Evolutionary conservation across 2,113 vertebrate genomes (phyloP), one percentile per base, ranked within the genome.

Genomic region (Orientallactaga bullata): DNA sequence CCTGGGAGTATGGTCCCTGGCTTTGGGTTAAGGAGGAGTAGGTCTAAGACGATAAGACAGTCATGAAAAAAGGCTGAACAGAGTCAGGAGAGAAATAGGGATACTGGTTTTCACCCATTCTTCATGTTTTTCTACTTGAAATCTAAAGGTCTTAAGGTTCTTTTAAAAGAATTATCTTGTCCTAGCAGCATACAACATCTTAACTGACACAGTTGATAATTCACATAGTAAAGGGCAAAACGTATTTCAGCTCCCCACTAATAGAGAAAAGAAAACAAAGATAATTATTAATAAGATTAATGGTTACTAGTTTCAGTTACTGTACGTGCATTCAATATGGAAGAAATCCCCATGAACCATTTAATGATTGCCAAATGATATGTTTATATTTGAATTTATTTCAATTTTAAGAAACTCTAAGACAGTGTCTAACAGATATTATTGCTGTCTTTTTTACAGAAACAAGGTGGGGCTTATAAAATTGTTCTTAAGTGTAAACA

Each of bases 201-300:
- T 71, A 7, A 74, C 17, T 35, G 26, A 30, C 26, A 28, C 6
- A 47, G 8, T 63, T 37, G 3, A 65, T 58, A 79, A 73, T 32
- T 28, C 24, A 85, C 32, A 30, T 20, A 78, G 1, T 16, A 37
- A 24, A 86, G 37, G 15, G 79, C 78, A 65, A 89, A 85, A 74
- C 26, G 2, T 60, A 61, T 28, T 69, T 2, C 1, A 65, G 51
- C 16, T 81, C 15, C 89, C 81, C 55, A 85, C 17, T 30, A 55
- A 69, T 32, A 28, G 26, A 20, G 1, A 94, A 76, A 90, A 84
- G 74, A 51, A 63, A 1, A 79, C 12, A 23, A 79, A 85, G 23
- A 78, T 78, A 28, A 37, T 81, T 69, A 69, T 32, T 83, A 93
- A 18, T 28, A 83, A 93, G 11, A 90, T 74, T 92, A 80, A 69